Percentiles rank a stretch among this genome's conserved stretches.
phyloP scores from a whole-genome alignment of 2,113 vertebrate genomes.

The Leptodactylus fuscus region DNA sequence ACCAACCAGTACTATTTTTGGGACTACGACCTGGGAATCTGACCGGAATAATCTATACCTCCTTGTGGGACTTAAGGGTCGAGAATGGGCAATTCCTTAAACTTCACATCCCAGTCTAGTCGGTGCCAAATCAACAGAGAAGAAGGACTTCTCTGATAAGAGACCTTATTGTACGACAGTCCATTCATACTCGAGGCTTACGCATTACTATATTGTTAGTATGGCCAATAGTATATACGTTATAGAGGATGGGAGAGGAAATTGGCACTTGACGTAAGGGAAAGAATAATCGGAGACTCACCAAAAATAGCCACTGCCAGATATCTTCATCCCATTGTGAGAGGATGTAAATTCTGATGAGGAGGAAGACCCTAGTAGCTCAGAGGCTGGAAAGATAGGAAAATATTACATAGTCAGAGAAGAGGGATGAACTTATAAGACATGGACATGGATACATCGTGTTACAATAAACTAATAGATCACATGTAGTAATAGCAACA shows the following conservation, averaged over 20 bases:
- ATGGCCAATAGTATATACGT: background rate
- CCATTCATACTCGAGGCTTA: background rate
- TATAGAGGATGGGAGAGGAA: background rate
- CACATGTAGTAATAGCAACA: background rate
- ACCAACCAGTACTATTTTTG: background rate
- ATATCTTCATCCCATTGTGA: conserved; percentile 48
- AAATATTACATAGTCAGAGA: background rate
- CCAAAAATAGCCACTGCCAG: conserved; percentile 32
- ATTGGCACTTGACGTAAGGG: background rate
- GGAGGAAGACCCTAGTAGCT: conserved; percentile 26
- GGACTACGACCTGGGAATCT: background rate
- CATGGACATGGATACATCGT: background rate
- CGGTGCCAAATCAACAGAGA: background rate
- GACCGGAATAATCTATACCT: background rate
- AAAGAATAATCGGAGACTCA: background rate
- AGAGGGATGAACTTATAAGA: background rate
- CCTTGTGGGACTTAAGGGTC: background rate
- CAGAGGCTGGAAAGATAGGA: conserved; percentile 31
- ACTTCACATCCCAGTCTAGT: background rate
- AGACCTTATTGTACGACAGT: background rate
- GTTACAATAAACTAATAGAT: background rate
- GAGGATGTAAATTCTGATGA: conserved; percentile 31
- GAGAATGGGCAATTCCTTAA: background rate
- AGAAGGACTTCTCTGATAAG: background rate
- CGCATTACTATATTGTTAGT: background rate